These are phyloP conservation scores for Megaceryle alcyon DNA, from an alignment of 2,797 vertebrate species.

Conservation along the genomic window DNA sequence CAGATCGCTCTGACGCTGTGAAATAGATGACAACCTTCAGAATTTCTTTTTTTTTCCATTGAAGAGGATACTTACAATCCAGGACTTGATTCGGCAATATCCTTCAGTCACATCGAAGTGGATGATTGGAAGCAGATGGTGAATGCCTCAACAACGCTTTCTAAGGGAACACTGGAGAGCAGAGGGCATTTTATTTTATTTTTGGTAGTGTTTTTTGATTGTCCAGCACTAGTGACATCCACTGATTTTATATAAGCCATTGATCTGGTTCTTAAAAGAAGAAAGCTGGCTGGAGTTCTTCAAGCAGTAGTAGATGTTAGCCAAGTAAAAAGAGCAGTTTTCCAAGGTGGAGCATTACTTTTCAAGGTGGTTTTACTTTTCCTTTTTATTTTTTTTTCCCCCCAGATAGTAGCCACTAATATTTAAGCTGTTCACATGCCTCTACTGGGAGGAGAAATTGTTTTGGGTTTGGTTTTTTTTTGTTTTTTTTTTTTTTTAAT, in stretches of 20 bases:
- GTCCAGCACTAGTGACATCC: background rate
- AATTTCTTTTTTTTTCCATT: background rate
- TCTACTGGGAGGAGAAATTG: slow-evolving; percentile 26
- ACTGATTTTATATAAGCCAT: background rate
- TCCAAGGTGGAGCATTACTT: background rate
- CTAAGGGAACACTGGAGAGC: background rate
- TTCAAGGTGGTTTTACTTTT: background rate
- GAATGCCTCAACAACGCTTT: background rate
- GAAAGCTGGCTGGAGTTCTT: background rate
- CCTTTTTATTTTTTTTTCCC: background rate
- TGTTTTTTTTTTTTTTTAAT: background rate
- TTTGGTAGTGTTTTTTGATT: background rate
- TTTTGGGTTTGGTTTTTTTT: no score
- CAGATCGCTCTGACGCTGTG: background rate
- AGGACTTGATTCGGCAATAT: background rate
- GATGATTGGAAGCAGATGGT: background rate
- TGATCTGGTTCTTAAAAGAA: background rate
- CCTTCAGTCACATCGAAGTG: background rate
- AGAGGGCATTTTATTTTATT: background rate
- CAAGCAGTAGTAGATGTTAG: background rate
- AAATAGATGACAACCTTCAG: background rate
- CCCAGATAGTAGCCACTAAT: slow-evolving; percentile 20
- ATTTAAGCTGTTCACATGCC: slow-evolving; percentile 32
- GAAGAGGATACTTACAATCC: slow-evolving; percentile 2
- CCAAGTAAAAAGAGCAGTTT: background rate